Conservation (phyloP, 2,797 vertebrate species). For the Channa striata region DNA sequence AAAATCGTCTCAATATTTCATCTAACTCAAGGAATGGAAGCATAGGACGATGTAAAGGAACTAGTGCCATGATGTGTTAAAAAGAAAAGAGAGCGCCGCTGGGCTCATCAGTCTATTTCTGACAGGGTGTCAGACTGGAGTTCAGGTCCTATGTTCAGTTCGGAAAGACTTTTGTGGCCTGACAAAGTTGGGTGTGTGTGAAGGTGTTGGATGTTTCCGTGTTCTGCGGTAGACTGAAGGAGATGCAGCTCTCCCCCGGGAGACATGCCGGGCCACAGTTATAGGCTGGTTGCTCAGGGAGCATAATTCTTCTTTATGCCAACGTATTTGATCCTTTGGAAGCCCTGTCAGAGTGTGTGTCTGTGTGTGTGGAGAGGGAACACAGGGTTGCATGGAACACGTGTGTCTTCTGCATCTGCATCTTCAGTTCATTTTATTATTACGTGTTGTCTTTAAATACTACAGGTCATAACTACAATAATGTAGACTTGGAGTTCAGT, state of each 20-base stretch:
- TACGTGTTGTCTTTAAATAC: too few relatives aligned
- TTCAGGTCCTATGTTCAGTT: slow-evolving; percentile 70
- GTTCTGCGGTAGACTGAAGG: background rate
- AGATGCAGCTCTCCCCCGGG: slow-evolving; percentile 16
- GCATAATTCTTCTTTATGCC: slow-evolving; percentile 58
- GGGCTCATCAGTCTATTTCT: slow-evolving; percentile 68
- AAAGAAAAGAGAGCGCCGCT: slow-evolving; percentile 78
- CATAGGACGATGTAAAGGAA: slow-evolving; percentile 18
- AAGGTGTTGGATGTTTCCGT: slow-evolving; percentile 19
- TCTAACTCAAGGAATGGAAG: background rate
- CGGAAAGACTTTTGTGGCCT: slow-evolving; percentile 6
- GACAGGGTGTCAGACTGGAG: slow-evolving; percentile 60
- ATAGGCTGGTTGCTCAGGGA: slow-evolving; percentile 34
- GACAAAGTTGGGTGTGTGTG: slow-evolving; percentile 9
- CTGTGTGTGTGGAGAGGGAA: too few relatives aligned
- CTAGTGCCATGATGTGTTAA: slow-evolving; percentile 15
- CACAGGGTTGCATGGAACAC: too few relatives aligned
- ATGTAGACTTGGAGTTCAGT: too few relatives aligned
- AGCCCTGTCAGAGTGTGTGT: background rate
- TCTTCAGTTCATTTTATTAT: too few relatives aligned
- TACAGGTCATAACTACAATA: too few relatives aligned
- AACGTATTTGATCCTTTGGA: slow-evolving; percentile 46
- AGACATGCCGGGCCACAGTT: slow-evolving; percentile 18
- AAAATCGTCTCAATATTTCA: background rate
- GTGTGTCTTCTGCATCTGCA: too few relatives aligned